Evolutionary conservation across 1,140 invertebrate species (phyloP).

Genomic region (Heliconius congener): DNA sequence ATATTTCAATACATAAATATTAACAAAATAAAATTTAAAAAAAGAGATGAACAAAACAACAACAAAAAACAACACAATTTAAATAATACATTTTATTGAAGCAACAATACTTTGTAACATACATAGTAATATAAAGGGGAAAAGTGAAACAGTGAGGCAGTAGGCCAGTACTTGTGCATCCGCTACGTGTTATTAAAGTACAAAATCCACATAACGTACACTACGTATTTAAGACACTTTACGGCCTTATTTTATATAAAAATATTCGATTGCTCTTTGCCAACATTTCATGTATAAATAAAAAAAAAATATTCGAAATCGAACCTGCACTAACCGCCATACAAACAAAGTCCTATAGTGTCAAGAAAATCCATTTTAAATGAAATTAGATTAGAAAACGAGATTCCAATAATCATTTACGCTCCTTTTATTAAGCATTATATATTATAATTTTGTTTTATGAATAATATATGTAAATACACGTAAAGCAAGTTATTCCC

Average conservation of each 20-base stretch:
- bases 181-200: constrained; percentile 26
- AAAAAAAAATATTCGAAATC: background rate
- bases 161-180: constrained; percentile 50
- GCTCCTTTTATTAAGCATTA: background rate
- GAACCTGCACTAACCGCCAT: background rate
- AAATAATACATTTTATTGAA: constrained; percentile 67
- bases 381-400: background rate
- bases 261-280: constrained; percentile 5
- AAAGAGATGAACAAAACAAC: background rate
- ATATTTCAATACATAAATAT: too few relatives aligned
- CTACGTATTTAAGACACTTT: constrained; percentile 44
- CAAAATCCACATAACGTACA: background rate
- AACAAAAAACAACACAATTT: constrained; percentile 33
- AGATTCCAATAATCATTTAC: constrained; percentile 1
- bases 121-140: constrained; percentile 62
- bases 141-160: constrained; percentile 48
- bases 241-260: constrained; percentile 25
- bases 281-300: background rate
- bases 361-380: background rate
- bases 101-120: constrained; percentile 72
- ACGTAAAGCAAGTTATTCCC: constrained; percentile 13
- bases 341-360: background rate
- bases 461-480: background rate
- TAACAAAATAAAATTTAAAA: too few relatives aligned
- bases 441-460: background rate